A percentile compares a stretch with the other conserved stretches of the same genome.
phyloP scores from a whole-genome alignment of 2,113 vertebrate species.

The Alouatta palliata region DNA sequence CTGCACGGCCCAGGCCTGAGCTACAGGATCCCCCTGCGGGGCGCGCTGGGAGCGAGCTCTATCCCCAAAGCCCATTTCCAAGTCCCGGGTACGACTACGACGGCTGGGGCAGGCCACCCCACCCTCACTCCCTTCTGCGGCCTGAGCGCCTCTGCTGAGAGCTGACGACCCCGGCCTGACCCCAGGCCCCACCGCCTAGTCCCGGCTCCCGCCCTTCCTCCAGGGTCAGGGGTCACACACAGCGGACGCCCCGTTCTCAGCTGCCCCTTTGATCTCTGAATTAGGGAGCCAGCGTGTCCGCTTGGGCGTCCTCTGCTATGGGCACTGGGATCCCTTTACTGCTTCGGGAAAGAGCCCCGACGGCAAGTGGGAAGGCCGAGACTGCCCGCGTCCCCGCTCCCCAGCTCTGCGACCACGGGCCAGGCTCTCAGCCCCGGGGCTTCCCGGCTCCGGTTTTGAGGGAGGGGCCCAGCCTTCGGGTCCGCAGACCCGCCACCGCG shows the following conservation, averaged over 20 bases:
- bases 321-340: background rate
- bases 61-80: background rate
- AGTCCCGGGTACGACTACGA: fast-evolving
- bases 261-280: background rate
- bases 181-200: background rate
- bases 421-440: background rate
- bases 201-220: conserved; percentile 14
- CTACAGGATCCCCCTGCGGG: background rate
- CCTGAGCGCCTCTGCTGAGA: background rate
- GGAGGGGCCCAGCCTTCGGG: fast-evolving
- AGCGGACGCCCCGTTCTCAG: background rate
- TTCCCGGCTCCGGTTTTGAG: too few species aligned
- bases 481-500: fast-evolving
- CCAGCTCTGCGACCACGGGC: too few species aligned
- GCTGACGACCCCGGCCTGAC: background rate
- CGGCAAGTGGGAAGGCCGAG: background rate
- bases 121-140: background rate
- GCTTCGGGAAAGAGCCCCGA: background rate
- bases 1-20: background rate
- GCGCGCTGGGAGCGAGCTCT: background rate
- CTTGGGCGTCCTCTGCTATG: too few species aligned
- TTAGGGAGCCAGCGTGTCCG: background rate
- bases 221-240: background rate
- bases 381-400: fast-evolving
- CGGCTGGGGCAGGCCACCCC: background rate